These are phyloP conservation scores for Brachyptera putata DNA, from an alignment of 2,888 invertebrate genomes.

Conservation along the genomic window DNA sequence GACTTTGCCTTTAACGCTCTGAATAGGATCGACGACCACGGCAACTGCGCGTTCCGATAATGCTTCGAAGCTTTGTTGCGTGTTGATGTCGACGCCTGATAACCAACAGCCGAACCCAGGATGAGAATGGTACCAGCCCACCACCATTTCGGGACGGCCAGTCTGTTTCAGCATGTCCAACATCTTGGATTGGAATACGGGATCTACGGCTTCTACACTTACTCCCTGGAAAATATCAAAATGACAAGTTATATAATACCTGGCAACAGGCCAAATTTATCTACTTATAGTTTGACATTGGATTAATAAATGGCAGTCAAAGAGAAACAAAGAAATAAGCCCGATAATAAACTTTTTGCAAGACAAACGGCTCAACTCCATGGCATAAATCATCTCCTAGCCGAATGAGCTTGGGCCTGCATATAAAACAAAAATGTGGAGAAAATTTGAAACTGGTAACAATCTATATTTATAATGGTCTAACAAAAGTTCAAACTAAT, in stretches of 20 bases:
- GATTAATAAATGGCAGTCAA: too few relatives aligned
- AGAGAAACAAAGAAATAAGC: too few relatives aligned
- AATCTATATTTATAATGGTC: too few relatives aligned
- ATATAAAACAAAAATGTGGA: too few relatives aligned
- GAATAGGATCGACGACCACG: conserved; percentile 99
- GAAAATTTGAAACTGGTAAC: too few relatives aligned
- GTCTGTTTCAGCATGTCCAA: conserved; percentile 97
- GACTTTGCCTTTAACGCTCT: conserved; percentile 96
- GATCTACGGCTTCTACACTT: conserved; percentile 99
- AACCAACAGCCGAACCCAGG: conserved; percentile 99
- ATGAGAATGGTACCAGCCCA: conserved; percentile 98
- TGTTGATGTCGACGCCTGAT: conserved; percentile 98
- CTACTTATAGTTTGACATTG: too few relatives aligned
- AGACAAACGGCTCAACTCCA: too few relatives aligned
- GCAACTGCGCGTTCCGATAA: conserved; percentile 97
- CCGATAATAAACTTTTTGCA: too few relatives aligned
- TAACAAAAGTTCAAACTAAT: too few relatives aligned
- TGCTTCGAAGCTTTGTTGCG: conserved; percentile 98
- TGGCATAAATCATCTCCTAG: too few relatives aligned
- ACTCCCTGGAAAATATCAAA: conserved; percentile 62
- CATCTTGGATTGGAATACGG: conserved; percentile 99
- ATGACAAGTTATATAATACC: background rate
- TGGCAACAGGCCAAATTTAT: too few relatives aligned
- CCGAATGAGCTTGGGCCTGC: too few relatives aligned
- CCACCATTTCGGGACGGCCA: conserved; percentile 99